Conservation (phyloP, 1,140 invertebrate species). For the Ridgeia piscesae region DNA sequence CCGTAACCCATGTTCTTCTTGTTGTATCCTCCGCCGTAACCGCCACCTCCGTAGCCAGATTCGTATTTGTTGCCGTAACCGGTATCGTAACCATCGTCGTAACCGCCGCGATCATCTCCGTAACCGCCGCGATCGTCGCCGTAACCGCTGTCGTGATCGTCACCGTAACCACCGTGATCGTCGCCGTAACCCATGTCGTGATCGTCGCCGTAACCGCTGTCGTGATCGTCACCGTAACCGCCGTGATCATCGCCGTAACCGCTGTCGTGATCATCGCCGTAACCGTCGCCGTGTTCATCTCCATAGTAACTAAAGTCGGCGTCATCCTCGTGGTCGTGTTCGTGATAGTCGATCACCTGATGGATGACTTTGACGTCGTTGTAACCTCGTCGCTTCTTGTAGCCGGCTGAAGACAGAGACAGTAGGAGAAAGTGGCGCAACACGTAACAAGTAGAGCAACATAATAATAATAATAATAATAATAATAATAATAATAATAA, state of each 20-base stretch:
- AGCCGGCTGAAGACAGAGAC: not conserved
- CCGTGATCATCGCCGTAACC: not conserved
- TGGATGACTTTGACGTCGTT: not conserved
- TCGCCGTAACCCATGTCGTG: not conserved
- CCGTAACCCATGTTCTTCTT: not conserved
- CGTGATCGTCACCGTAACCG: not conserved
- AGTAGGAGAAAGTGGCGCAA: not conserved
- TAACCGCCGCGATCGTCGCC: not conserved
- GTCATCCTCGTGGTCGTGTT: not conserved
- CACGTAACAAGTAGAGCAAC: too few species aligned
- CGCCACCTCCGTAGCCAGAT: not conserved
- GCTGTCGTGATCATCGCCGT: not conserved
- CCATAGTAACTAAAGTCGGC: not conserved
- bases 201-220: not conserved
- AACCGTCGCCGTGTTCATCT: not conserved
- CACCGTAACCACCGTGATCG: not conserved
- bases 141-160: not conserved
- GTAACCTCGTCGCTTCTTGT: not conserved
- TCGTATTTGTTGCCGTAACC: not conserved
- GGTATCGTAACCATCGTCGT: not conserved
- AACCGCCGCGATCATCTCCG: not conserved
- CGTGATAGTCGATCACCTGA: not conserved
- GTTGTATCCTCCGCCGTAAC: not conserved
- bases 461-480: too few species aligned
- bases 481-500: too few species aligned